A percentile compares a stretch with the other conserved stretches of the same genome.
Conservation (phyloP, 2,113 vertebrate species). For the Dolichallabes microphthalmus region DNA sequence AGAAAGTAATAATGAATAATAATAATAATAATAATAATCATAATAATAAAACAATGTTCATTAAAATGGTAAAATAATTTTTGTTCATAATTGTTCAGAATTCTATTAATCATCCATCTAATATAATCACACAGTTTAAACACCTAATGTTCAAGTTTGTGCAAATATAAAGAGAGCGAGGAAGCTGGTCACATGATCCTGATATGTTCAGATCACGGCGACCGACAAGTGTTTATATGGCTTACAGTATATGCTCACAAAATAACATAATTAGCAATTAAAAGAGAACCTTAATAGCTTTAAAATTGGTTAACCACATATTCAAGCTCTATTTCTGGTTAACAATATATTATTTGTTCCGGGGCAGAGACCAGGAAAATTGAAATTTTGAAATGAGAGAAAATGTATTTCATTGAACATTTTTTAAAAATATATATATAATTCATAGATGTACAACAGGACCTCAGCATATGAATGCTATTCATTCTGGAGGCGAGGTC, state of each 20-base stretch:
- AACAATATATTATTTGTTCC: background rate
- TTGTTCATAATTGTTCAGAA: background rate
- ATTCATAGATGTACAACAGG: too few species aligned
- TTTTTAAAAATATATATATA: too few species aligned
- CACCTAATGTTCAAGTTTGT: background rate
- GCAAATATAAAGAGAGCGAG: background rate
- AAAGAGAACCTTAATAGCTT: background rate
- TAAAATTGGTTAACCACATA: background rate
- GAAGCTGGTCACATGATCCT: background rate
- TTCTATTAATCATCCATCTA: background rate
- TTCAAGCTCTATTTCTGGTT: background rate
- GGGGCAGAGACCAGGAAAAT: background rate
- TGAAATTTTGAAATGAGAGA: too few species aligned
- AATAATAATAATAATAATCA: background rate
- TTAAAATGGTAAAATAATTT: background rate
- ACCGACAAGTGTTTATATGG: background rate
- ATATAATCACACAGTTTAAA: background rate
- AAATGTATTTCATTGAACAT: too few species aligned
- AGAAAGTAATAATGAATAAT: constrained; percentile 10
- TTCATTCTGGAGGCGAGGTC: too few species aligned
- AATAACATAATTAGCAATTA: background rate
- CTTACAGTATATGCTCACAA: background rate
- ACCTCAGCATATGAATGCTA: too few species aligned
- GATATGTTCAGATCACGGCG: background rate
- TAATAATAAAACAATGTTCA: background rate